Percentiles rank a stretch among this genome's conserved stretches.
These are phyloP conservation scores for Chrysolophus pictus DNA, from an alignment of 2,797 vertebrate species.

Conservation along the genomic window DNA sequence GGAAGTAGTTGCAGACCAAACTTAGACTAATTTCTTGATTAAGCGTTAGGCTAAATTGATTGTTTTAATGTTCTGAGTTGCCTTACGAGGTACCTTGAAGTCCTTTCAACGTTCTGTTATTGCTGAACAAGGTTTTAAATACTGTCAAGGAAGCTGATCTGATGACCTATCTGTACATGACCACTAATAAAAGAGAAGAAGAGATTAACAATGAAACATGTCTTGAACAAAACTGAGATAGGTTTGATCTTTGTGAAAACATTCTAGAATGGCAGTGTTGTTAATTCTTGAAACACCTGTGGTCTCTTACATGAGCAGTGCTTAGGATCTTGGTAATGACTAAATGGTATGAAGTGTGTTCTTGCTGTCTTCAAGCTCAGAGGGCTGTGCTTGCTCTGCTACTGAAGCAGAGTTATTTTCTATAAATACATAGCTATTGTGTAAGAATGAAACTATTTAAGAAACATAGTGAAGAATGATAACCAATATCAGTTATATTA, in stretches of 20 bases:
- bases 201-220: neutral
- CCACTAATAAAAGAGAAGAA: neutral
- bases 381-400: neutral
- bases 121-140: neutral
- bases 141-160: neutral
- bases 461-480: neutral
- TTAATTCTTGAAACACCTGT: neutral
- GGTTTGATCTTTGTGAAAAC: neutral
- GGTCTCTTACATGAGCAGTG: neutral
- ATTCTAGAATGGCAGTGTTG: neutral
- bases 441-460: neutral
- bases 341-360: neutral
- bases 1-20: neutral
- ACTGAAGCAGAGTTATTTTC: neutral
- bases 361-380: neutral
- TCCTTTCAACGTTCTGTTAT: neutral
- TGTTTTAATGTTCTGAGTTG: neutral
- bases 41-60: neutral
- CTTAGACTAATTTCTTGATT: neutral
- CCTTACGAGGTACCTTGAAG: neutral
- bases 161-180: neutral
- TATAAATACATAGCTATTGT: neutral
- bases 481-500: too few relatives aligned
- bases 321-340: neutral
- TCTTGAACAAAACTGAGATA: neutral